These are phyloP conservation scores for Sebastes fasciatus DNA, from an alignment of 2,113 vertebrate genomes.

Conservation along the genomic window DNA sequence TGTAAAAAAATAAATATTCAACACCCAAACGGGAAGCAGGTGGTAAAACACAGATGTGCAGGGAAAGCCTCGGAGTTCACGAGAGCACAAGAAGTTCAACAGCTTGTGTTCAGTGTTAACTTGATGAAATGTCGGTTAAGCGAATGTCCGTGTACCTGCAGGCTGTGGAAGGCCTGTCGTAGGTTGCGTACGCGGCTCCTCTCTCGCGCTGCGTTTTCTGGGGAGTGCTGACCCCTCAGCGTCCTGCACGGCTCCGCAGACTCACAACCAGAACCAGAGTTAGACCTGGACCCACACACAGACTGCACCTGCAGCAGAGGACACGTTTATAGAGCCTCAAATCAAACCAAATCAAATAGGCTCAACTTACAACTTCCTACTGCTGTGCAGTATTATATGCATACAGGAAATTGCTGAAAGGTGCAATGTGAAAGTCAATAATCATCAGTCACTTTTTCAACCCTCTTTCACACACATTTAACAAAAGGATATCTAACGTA, in stretches of 20 bases:
- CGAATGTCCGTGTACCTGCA: constrained; percentile 79
- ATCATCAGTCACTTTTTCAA: not conserved
- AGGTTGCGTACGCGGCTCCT: constrained; percentile 86
- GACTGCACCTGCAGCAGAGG: constrained; percentile 55
- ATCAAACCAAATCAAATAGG: not conserved
- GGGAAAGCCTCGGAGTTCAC: not conserved
- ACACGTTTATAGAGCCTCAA: not conserved
- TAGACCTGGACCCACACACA: constrained; percentile 41
- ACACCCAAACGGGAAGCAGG: not conserved
- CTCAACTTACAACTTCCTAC: not conserved
- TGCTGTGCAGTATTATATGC: not conserved
- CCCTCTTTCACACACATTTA: not conserved
- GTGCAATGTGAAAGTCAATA: not conserved
- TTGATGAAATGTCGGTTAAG: too few species aligned
- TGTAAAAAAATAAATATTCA: not conserved
- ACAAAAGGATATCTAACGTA: not conserved
- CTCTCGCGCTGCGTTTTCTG: constrained; percentile 86
- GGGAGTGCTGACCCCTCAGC: constrained; percentile 76
- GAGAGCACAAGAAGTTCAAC: not conserved
- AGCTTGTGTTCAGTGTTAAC: not conserved
- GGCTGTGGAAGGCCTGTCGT: constrained; percentile 88
- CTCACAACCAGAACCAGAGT: constrained; percentile 35
- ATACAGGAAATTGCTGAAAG: not conserved
- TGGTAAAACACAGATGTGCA: not conserved
- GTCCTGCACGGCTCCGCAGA: constrained; percentile 42